Percentiles rank a stretch among this genome's conserved stretches.
Conservation (phyloP, 2,113 vertebrate species). For the Cephalopterus ornatus region DNA sequence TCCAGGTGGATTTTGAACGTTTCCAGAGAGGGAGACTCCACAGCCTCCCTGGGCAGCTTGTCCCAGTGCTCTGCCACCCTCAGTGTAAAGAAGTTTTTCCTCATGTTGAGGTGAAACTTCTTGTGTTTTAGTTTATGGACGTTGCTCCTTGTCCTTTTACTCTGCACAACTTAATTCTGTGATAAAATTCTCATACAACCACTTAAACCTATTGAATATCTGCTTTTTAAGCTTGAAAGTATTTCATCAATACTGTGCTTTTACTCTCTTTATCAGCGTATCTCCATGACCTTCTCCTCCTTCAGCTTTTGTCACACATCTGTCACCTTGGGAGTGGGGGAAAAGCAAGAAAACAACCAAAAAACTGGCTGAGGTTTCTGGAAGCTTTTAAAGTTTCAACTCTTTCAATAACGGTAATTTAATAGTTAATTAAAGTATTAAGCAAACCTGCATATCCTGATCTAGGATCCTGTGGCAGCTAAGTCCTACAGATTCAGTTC, state of each 20-base stretch:
- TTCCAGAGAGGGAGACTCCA: neutral
- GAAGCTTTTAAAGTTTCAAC: neutral
- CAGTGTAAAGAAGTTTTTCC: neutral
- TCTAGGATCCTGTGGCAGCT: neutral
- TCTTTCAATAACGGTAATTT: neutral
- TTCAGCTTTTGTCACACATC: neutral
- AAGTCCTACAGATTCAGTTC: neutral
- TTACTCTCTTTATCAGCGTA: neutral
- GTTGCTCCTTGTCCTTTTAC: fast-evolving
- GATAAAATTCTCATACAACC: neutral
- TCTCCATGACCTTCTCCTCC: neutral
- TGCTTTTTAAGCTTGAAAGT: neutral
- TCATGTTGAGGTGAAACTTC: neutral
- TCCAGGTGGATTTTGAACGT: neutral
- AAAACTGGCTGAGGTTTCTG: neutral
- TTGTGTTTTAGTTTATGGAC: neutral
- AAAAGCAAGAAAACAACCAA: neutral
- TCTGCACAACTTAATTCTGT: neutral
- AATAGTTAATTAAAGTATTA: neutral
- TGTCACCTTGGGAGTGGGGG: neutral
- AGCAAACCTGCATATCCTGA: neutral
- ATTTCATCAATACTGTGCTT: neutral
- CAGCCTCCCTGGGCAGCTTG: neutral
- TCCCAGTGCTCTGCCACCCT: neutral
- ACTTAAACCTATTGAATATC: neutral